Evolutionary conservation across 2,888 invertebrate genomes (phyloP), one percentile per base, ranked within the genome.

Genomic region (Agrochola circellaris): DNA sequence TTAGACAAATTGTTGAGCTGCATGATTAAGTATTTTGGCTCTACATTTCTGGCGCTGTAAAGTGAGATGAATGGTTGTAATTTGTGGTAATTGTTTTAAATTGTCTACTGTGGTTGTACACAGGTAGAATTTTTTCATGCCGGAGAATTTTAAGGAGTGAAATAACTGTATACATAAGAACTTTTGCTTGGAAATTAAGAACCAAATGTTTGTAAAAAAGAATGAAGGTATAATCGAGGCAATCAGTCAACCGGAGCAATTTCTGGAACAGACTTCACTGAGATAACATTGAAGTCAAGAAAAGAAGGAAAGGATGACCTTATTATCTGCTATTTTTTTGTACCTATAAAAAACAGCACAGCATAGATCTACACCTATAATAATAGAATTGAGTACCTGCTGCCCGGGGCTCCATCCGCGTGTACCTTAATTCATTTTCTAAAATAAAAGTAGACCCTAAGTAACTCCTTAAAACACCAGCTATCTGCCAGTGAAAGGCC

Each of bases 11-110:
- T 64, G 77, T 72, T 69, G 54, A 73, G 48, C 15, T 64, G 61
- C 13, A 51, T 81, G 69, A 81, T 75, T 81, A 48, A 61, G 26
- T 70, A 30, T 45, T 81, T 70, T 70, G 20, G 45, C 23, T 75
- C 62, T 67, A 79, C 20, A 56, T 74, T 74, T 68, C 62, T 74
- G 51, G 15, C 34, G 17, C 56, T 58, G 34, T 73, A 48, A 79
- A 75, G 74, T 81, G 56, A 74, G 34, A 79, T 42, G 42, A 34
- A 81, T 62, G 75, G 6, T 42, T 26, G 42, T 58, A 58, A 68
- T 68, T 34, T 58, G 48, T 51, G 45, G 56, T 67, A 51, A 80
- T 66, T 79, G 30, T 79, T 79, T 56, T 15, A 62, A 79, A 73
- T 79, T 42, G 61, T 34, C 23, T 45, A 0, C 7, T 11, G 7